Conservation (phyloP, 2,797 vertebrate species). For the Toxotes lorentzi region DNA sequence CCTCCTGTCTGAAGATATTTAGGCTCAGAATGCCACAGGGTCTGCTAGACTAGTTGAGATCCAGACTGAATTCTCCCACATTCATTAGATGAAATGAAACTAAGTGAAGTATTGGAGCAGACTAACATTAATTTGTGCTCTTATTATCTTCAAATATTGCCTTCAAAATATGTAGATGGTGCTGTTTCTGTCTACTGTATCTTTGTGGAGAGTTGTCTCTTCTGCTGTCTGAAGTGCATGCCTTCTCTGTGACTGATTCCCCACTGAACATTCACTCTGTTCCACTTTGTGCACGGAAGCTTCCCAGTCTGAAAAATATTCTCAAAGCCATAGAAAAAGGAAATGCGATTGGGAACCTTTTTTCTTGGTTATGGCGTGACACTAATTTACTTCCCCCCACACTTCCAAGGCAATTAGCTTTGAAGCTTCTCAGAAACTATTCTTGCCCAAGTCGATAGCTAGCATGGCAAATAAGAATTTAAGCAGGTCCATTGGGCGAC, state of each 20-base stretch:
- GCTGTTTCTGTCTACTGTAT: conserved; percentile 59
- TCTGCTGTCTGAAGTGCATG: conserved; percentile 65
- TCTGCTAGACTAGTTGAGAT: conserved; percentile 29
- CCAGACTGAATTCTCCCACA: conserved; percentile 42
- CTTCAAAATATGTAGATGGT: conserved; percentile 65
- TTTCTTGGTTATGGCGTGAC: conserved; percentile 84
- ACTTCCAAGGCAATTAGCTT: conserved; percentile 90
- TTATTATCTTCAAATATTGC: conserved; percentile 69
- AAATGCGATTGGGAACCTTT: conserved; percentile 82
- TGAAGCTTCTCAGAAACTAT: conserved; percentile 87
- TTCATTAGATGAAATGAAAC: conserved; percentile 53
- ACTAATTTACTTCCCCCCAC: conserved; percentile 88
- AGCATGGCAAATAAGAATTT: conserved; percentile 85
- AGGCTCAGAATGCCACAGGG: conserved; percentile 41
- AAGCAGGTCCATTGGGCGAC: conserved; percentile 83
- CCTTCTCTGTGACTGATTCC: conserved; percentile 75
- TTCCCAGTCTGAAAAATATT: conserved; percentile 75
- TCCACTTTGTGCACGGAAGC: conserved; percentile 73
- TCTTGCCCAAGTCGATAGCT: conserved; percentile 85
- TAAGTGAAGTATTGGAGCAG: conserved; percentile 32
- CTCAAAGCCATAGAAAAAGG: conserved; percentile 82
- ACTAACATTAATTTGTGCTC: conserved; percentile 60
- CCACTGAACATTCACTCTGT: conserved; percentile 76
- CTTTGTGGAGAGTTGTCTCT: conserved; percentile 61
- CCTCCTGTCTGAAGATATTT: conserved; percentile 58